Percentiles rank a stretch among this genome's conserved stretches.
phyloP scores from a whole-genome alignment of 2,797 vertebrate genomes.

The Otus scops region DNA sequence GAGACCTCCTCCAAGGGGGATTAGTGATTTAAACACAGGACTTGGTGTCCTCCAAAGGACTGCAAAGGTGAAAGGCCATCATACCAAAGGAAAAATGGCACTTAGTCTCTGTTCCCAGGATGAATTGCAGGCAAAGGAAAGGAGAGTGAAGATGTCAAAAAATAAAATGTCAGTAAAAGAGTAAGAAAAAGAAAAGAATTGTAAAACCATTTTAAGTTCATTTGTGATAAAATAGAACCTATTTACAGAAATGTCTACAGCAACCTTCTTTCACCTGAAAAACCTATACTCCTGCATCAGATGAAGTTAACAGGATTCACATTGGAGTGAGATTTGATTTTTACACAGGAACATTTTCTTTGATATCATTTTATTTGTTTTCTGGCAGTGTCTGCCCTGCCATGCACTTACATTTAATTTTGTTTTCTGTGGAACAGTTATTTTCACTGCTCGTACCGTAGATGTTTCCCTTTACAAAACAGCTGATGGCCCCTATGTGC shows the following conservation, averaged over 20 bases:
- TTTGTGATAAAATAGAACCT: background rate
- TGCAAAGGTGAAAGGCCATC: background rate
- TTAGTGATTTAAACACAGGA: background rate
- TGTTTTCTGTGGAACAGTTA: background rate
- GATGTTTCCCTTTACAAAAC: background rate
- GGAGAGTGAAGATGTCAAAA: background rate
- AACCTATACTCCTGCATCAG: background rate
- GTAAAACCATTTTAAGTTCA: background rate
- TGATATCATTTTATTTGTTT: background rate
- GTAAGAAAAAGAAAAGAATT: background rate
- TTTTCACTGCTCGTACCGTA: background rate
- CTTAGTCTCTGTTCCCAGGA: background rate
- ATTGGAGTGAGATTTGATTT: constrained; percentile 16
- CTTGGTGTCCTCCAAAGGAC: background rate
- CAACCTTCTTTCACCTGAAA: background rate
- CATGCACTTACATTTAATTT: background rate
- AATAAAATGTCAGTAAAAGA: background rate
- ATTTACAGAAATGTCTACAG: background rate
- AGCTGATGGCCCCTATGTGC: background rate
- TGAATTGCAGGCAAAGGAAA: background rate
- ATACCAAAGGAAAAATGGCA: background rate
- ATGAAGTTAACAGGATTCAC: background rate
- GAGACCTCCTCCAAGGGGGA: background rate
- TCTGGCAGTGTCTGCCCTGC: background rate
- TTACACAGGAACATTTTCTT: background rate